Base-by-base conservation (phyloP, 2,888 invertebrate species). In the Agrypnus murinus region DNA sequence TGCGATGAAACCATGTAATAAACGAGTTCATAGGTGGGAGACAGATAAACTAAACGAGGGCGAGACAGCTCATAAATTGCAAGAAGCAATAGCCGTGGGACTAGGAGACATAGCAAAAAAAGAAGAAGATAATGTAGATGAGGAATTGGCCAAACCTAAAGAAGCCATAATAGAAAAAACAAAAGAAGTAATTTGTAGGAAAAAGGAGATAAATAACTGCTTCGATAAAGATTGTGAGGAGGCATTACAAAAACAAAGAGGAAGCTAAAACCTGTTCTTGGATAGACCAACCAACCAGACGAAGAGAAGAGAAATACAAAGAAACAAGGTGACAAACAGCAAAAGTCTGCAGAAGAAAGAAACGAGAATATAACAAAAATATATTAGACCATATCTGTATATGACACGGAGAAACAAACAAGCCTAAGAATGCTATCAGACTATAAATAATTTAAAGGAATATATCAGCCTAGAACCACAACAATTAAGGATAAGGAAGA, bases 241-340 rank as follows among this genome's bases (percentile, higher is more conserved):
- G n/a, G 40, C 40, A 40, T 40, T 40, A 40, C 8, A 40, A 40
- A 40, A 10, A 40, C n/a, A n/a, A 40, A 40, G 40, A 40, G 40
- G n/a, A 40, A 40, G n/a, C n/a, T n/a, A n/a, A 40, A 40, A 9
- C 8, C 40, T 4, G n/a, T 6, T 40, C n/a, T n/a, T 40, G n/a
- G 40, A 40, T 6, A 40, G 40, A 40, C 10, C 40, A 40, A 40
- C n/a, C 3, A 40, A n/a, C n/a, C n/a, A n/a, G 40, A 40, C 10
- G n/a, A 40, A 40, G 40, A 40, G 40, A 40, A 40, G 40, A 40
- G n/a, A n/a, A 40, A 4, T 40, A 40, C n/a, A 40, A 40, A 40
- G n/a, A 40, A 32, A 32, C 34, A 8, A 32, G 34, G 34, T 7
- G 4, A 32, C 34, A 32, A n/a, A 10, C 7, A 40, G 40, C 40